Evolutionary conservation across 2,888 invertebrate species (phyloP).

Genomic region (Dinocampus coccinellae): DNA sequence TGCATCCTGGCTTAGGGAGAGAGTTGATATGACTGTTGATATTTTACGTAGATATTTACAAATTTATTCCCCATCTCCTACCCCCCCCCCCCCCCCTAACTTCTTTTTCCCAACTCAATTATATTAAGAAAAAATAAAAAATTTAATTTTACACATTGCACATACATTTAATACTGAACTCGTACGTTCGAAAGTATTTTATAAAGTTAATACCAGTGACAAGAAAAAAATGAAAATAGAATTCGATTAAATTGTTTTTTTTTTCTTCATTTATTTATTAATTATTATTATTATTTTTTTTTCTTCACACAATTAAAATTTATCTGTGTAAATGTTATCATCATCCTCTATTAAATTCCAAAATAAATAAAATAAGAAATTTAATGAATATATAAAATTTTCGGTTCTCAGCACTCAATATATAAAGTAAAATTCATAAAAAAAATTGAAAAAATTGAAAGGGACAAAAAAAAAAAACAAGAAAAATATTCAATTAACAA

Average conservation of each 20-base stretch:
- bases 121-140: slow-evolving; percentile 11
- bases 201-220: slow-evolving; percentile 28
- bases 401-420: neutral
- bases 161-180: slow-evolving; percentile 26
- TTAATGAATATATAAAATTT: no score
- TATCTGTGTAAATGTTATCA: neutral
- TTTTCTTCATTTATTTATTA: no score
- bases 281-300: no score
- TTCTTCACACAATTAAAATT: neutral
- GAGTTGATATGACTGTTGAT: slow-evolving; percentile 46
- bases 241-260: no score
- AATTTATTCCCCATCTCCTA: neutral
- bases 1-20: slow-evolving; percentile 44
- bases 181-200: slow-evolving; percentile 47
- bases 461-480: neutral
- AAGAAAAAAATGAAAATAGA: slow-evolving; percentile 9
- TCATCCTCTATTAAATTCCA: neutral
- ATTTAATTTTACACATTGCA: slow-evolving; percentile 18
- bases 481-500: neutral
- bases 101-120: slow-evolving; percentile 10
- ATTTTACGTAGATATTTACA: slow-evolving; percentile 20
- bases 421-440: neutral
- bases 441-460: no score
- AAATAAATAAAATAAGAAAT: no score
- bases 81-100: slow-evolving; percentile 7